phyloP scores from a whole-genome alignment of 2,113 vertebrate genomes.

The Oncorhynchus clarkii region DNA sequence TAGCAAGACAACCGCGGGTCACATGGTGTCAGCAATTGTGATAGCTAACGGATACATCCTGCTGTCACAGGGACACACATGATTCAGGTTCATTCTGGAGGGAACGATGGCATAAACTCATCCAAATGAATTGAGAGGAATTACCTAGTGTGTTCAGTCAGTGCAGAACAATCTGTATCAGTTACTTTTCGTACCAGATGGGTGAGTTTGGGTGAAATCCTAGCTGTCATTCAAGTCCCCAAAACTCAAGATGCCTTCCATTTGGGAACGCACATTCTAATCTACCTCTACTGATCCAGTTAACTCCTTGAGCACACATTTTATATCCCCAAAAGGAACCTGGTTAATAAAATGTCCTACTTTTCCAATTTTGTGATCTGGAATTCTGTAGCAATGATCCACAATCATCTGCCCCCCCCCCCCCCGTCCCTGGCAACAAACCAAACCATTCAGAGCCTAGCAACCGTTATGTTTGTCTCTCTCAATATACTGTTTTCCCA shows the following conservation, averaged over 20 bases:
- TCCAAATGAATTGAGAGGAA: background rate
- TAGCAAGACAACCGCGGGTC: background rate
- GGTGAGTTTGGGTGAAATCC: background rate
- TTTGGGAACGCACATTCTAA: too few species aligned
- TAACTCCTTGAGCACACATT: too few species aligned
- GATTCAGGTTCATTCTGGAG: background rate
- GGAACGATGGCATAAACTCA: background rate
- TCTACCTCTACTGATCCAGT: too few species aligned
- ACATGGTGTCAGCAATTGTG: background rate
- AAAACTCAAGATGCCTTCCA: too few species aligned
- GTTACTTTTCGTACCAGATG: background rate
- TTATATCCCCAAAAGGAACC: too few species aligned
- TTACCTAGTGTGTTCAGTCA: background rate
- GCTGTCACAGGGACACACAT: background rate
- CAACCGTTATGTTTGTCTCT: slow-evolving; percentile 12
- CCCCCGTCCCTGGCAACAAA: background rate
- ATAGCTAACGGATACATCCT: background rate
- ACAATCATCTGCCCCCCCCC: too few species aligned
- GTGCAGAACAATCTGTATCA: background rate
- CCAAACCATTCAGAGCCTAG: background rate
- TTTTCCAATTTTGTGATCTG: too few species aligned
- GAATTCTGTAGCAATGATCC: too few species aligned
- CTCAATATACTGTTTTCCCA: slow-evolving; percentile 20
- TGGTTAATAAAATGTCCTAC: too few species aligned
- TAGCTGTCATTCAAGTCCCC: too few species aligned